Base-by-base conservation (phyloP, 1,140 invertebrate genomes). In the Drosophila subobscura region DNA sequence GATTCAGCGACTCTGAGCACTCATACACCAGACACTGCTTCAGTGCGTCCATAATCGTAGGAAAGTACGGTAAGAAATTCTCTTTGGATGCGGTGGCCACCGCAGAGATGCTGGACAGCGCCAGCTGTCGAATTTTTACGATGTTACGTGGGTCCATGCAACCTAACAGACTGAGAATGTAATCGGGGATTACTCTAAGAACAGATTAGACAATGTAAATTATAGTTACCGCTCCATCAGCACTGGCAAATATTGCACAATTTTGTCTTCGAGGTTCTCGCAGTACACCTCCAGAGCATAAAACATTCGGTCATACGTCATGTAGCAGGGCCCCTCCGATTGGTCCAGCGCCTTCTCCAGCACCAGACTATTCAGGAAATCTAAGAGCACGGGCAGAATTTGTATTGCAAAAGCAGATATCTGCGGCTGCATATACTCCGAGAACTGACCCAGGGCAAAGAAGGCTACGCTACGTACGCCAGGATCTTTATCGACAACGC, bases 281-380 rank as follows among this genome's bases (percentile, higher is more conserved):
- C 95, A 96, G 72, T 96, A 97, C 42, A 94, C 95, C 90, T 97
- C 96, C 22, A 97, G 77, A 0, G 96, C 96, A 90, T 96, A 97
- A 83, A 97, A 97, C 91, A 96, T 95, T 37, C 95, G 93, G 1
- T 1, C 0, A 20, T 20, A 20, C 67, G 94, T 93, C 0, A 95
- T 91, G 29, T 94, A 94, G n/a, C 93, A 92, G 0, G 94, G 93
- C 56, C 95, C 93, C 64, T 93, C 93, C 16, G 8, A 1, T 0
- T 93, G 89, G 46, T 93, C 92, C 55, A 92, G 91, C 60, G 75
- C 92, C 33, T 94, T 91, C 67, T 94, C 92, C 20, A 78, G 70
- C 57, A 93, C 93, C 27, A 95, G 90, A 77, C 95, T 93, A 16
- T 93, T 91, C 1, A 97, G 90, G 73, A 95, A 96, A 50, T 95